phyloP scores from a whole-genome alignment of 2,113 vertebrate genomes.

The Vombatus ursinus region DNA sequence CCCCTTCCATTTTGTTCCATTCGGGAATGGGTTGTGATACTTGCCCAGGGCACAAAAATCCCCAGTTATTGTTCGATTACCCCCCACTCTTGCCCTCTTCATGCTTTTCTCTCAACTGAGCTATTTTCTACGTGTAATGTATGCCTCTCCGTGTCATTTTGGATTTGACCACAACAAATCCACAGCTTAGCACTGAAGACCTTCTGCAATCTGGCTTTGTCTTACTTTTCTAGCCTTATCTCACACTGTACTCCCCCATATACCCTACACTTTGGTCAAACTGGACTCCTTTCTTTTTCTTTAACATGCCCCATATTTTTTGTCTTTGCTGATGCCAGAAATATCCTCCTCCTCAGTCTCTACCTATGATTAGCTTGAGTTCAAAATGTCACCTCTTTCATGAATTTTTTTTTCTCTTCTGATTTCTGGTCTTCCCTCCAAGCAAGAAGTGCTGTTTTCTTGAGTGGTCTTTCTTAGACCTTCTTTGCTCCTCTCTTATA shows the following conservation, averaged over 20 bases:
- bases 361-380: neutral
- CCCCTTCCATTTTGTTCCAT: neutral
- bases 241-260: neutral
- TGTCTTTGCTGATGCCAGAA: neutral
- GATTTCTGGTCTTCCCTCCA: neutral
- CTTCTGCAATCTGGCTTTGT: neutral
- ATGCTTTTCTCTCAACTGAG: neutral
- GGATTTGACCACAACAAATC: neutral
- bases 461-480: neutral
- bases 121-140: neutral
- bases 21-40: neutral
- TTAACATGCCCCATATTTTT: neutral
- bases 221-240: neutral
- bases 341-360: neutral
- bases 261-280: too few relatives aligned
- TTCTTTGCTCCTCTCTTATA: neutral
- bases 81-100: neutral
- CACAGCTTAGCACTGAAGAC: neutral
- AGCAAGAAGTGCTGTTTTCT: neutral
- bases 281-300: neutral
- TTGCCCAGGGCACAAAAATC: neutral
- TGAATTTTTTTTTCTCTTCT: neutral
- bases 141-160: neutral
- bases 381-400: neutral
- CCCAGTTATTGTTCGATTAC: neutral